Evolutionary conservation across 2,797 vertebrate genomes (phyloP), one percentile per base, ranked within the genome.

Genomic region (Rhodeus uyekii): DNA sequence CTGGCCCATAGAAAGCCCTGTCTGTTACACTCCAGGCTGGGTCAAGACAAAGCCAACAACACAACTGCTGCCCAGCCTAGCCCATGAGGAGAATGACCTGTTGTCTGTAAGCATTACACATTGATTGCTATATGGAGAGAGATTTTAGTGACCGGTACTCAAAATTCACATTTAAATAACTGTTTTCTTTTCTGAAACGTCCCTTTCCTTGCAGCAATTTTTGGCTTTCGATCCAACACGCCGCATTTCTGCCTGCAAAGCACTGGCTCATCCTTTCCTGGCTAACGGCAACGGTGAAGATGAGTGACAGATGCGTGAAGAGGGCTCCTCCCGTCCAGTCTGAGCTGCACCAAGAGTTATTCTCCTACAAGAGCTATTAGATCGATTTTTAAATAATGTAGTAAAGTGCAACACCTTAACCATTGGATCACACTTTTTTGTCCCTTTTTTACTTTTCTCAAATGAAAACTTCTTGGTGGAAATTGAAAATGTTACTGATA

Each of bases 221-320:
- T 81, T 95, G 88, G 38, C 86, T 3, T 95, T 95, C 90, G 93
- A 50, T 76, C 93, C 93, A 1, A 82, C 83, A 81, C 48, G 63
- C 8, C 94, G 95, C 65, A 91, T 95, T 89, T 92, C 95, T 9
- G 93, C 95, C 0, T 89, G 85, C 44, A 87, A 87, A 87, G 94
- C 94, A 39, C 88, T 95, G 88, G 83, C 83, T 68, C 94, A 95
- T 80, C 87, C 91, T 48, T 94, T 94, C 89, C 92, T 95, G 79
- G 73, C 10, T 80, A 89, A 84, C 50, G 60, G 63, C 60, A 44
- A 32, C 2, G n/a, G 32, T 32, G 60, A 44, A 58, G 38, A 22
- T 67, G 27, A 77, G 77, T 42, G 8, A 38, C 34, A 77, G 46
- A 61, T 50, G 73, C 22, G 53, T 1, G 22, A 73, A 12, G 64